Percentiles rank a stretch among this genome's conserved stretches.
Evolutionary conservation across 23 tunicate genomes (phyloP).

Genomic region (Corella eumyota): DNA sequence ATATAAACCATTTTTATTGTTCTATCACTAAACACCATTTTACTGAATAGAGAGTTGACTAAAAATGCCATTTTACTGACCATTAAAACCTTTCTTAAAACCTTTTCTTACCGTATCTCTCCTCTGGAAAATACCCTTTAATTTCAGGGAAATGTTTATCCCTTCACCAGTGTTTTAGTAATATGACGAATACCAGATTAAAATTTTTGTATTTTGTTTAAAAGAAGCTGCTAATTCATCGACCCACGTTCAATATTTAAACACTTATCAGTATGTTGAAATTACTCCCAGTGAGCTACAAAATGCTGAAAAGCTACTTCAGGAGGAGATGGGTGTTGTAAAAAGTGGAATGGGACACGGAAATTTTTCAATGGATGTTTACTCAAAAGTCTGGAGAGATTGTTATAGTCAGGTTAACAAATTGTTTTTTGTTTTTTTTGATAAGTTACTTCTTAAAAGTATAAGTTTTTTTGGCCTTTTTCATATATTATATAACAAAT

Average conservation of each 20-base stretch:
- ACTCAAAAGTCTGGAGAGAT: constrained; percentile 89
- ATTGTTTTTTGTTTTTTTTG: background rate
- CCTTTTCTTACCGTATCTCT: too few species aligned
- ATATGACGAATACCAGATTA: too few species aligned
- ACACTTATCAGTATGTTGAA: constrained; percentile 38
- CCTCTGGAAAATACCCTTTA: too few species aligned
- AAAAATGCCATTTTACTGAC: too few species aligned
- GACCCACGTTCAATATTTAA: constrained; percentile 58
- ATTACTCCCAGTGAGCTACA: constrained; percentile 47
- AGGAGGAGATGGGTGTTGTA: constrained; percentile 65
- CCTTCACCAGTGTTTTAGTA: too few species aligned
- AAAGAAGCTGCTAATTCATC: constrained; percentile 50
- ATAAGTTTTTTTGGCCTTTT: background rate
- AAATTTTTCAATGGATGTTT: constrained; percentile 57
- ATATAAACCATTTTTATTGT: too few species aligned
- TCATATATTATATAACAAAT: background rate
- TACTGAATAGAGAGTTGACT: too few species aligned
- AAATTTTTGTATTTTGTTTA: too few species aligned
- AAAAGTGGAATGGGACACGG: constrained; percentile 91
- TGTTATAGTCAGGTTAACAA: constrained; percentile 78
- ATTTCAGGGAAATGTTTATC: too few species aligned
- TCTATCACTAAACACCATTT: too few species aligned
- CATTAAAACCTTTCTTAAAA: too few species aligned
- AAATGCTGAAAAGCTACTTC: constrained; percentile 32
- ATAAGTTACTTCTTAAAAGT: background rate